Evolutionary conservation across 1,140 invertebrate genomes (phyloP), one percentile per base, ranked within the genome.

Genomic region (Heterodera schachtii): DNA sequence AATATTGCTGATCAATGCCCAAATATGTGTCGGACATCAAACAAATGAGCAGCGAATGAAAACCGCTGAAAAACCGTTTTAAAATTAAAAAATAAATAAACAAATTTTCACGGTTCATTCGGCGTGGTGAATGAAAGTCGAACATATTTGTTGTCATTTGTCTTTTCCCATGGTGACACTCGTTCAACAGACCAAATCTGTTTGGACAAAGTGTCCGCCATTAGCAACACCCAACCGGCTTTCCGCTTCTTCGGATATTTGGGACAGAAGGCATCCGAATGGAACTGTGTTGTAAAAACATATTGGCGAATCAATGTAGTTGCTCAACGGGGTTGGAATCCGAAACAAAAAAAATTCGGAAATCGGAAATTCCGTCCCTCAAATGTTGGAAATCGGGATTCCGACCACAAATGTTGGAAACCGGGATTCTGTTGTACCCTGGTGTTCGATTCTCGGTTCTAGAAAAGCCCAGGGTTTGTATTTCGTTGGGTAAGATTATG

Each of bases 1-100:
- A 91, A 87, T 95, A 98, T 89, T 98, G 95, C 88, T 98, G 96
- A 91, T 99, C 97, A 11, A 98, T 91, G 41, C 96, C 96, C 46
- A 98, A 91, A 88, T 98, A 97, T 75, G 94, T 94, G 91, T 99
- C 96, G 77, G 95, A 97, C 91, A 98, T 93, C 13, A 98, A 89
- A 88, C 95, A 98, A 19, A 98, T 86, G 0, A 94, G 94, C 83
- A 95, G 93, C 73, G 94, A 93, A 19, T 93, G 91, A 13, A 92
- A 92, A 46, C 95, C 95, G 21, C 87, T 88, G 69, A 78, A 86
- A 85, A 75, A 41, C 46, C 46, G 31, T 57, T 19, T 73, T 79
- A 9, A n/a, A 47, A 16, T 79, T 57, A 46, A 57, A 44, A 80
- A 46, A 75, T 19, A 43, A 80, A n/a, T 16, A 19, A 1, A 75